Conservation (phyloP, 2,113 vertebrate species). For the Sigmodon hispidus region DNA sequence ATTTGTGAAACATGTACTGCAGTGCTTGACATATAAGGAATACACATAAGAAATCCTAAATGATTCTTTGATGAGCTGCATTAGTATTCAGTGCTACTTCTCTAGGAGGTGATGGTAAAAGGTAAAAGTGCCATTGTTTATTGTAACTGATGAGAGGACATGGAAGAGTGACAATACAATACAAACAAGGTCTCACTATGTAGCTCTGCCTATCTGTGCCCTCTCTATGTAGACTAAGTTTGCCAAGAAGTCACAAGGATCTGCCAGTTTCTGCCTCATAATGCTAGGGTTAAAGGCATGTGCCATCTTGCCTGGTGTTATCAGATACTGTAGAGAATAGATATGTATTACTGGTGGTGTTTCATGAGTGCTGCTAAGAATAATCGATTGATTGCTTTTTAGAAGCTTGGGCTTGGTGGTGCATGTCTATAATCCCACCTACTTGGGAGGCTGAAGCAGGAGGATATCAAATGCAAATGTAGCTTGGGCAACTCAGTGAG, state of each 20-base stretch:
- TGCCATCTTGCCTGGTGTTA: not conserved
- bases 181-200: not conserved
- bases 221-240: not conserved
- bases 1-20: not conserved
- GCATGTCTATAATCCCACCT: not conserved
- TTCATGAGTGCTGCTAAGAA: not conserved
- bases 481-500: not conserved
- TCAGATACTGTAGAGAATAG: not conserved
- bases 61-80: constrained; percentile 7
- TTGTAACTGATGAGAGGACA: not conserved
- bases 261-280: not conserved
- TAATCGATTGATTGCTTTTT: not conserved
- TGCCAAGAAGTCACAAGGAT: not conserved
- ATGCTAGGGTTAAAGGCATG: not conserved
- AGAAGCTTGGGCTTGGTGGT: not conserved
- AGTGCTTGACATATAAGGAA: constrained; percentile 18
- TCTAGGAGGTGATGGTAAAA: not conserved
- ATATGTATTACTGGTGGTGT: not conserved
- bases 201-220: not conserved
- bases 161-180: not conserved
- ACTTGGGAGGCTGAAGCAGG: not conserved
- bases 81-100: not conserved
- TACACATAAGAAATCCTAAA: not conserved
- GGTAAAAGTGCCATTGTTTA: not conserved
- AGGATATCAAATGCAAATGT: not conserved